Percentiles rank a stretch among this genome's conserved stretches.
Conservation (phyloP, 2,113 vertebrate genomes). For the Hystrix brachyura region DNA sequence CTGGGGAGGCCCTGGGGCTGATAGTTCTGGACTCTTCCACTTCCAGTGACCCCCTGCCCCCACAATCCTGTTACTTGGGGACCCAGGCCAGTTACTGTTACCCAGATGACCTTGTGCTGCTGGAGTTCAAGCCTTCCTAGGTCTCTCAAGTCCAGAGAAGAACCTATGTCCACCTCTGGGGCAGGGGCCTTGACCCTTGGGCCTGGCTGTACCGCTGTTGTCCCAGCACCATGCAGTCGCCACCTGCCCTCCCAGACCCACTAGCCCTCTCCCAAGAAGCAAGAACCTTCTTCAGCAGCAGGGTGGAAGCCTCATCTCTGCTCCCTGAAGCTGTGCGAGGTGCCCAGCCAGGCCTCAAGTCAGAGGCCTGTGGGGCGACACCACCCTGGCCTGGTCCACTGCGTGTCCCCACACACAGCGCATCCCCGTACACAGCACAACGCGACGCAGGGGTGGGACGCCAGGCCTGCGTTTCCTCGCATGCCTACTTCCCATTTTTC, state of each 20-base stretch:
- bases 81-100: fast-evolving
- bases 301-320: too few species aligned
- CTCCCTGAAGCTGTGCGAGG: background rate
- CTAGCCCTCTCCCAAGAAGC: too few species aligned
- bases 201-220: background rate
- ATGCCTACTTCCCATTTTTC: constrained; percentile 52
- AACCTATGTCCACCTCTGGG: fast-evolving
- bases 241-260: background rate
- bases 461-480: background rate
- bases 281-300: fast-evolving
- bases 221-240: background rate
- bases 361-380: background rate
- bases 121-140: background rate
- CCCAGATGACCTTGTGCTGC: background rate
- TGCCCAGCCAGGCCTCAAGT: background rate
- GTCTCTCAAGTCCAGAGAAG: background rate
- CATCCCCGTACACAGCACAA: background rate
- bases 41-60: background rate
- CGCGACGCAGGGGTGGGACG: background rate
- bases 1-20: background rate
- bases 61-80: background rate
- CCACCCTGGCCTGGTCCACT: background rate
- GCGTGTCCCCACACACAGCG: fast-evolving
- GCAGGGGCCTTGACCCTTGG: background rate
- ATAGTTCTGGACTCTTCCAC: background rate